Conservation (phyloP, 2,888 invertebrate species). For the Eupithecia dodoneata region DNA sequence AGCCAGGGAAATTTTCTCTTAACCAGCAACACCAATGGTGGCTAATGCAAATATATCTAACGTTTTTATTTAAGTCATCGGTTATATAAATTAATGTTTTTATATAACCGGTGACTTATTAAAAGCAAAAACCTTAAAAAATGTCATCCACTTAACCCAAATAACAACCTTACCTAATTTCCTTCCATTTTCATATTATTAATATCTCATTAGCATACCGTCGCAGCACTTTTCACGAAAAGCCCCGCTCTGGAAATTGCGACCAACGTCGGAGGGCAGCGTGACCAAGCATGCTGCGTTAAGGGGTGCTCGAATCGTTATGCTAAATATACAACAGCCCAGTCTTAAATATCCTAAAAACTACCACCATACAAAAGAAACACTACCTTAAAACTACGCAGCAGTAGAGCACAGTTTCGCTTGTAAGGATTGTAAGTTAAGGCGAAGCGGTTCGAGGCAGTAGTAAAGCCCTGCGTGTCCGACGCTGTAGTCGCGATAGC, state of each 20-base stretch:
- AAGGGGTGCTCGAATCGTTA: slow-evolving; percentile 81
- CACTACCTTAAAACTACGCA: slow-evolving; percentile 31
- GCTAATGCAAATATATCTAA: not conserved
- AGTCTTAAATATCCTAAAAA: slow-evolving; percentile 42
- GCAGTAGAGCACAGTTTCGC: slow-evolving; percentile 30
- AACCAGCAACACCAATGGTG: not conserved
- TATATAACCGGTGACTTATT: not conserved
- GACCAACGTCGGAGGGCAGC: slow-evolving; percentile 78
- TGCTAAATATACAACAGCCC: slow-evolving; percentile 69
- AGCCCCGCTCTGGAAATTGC: slow-evolving; percentile 77
- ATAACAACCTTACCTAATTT: slow-evolving; percentile 40
- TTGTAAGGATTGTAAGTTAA: slow-evolving; percentile 37
- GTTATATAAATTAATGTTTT: not conserved
- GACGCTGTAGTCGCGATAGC: slow-evolving; percentile 75
- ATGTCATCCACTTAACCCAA: slow-evolving; percentile 39
- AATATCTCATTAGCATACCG: slow-evolving; percentile 56
- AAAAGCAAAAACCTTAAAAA: slow-evolving; percentile 8
- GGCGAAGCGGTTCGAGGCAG: slow-evolving; percentile 38
- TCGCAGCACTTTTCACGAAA: slow-evolving; percentile 72
- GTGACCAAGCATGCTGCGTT: slow-evolving; percentile 83
- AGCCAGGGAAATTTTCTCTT: not conserved
- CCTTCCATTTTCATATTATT: slow-evolving; percentile 48
- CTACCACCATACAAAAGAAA: slow-evolving; percentile 36
- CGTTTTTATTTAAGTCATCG: too few species aligned
- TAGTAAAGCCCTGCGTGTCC: slow-evolving; percentile 72